phyloP scores from a whole-genome alignment of 2,888 invertebrate species.

The Plebejus anna region DNA sequence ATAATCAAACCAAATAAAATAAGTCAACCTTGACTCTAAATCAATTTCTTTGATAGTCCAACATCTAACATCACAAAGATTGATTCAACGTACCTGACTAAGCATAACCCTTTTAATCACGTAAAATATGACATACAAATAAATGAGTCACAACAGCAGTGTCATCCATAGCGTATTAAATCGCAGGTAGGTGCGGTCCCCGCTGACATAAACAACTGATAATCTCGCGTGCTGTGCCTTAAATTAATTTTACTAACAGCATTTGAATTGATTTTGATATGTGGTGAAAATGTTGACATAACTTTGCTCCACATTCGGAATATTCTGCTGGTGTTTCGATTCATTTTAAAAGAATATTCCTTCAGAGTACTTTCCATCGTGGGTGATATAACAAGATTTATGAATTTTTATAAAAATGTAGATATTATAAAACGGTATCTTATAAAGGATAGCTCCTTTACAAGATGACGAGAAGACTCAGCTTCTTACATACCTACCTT shows the following conservation, averaged over 20 bases:
- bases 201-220: constrained; percentile 33
- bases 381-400: no score
- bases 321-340: no score
- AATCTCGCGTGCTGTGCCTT: constrained; percentile 35
- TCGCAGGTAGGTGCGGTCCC: constrained; percentile 28
- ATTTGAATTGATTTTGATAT: constrained; percentile 34
- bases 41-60: not conserved
- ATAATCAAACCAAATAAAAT: no score
- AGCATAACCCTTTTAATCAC: constrained; percentile 39
- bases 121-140: constrained; percentile 43
- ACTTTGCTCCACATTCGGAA: not conserved
- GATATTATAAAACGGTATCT: no score
- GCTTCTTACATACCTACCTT: no score
- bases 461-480: no score
- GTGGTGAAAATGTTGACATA: not conserved
- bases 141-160: constrained; percentile 47
- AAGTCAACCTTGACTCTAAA: no score
- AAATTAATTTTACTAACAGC: constrained; percentile 36
- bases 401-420: no score
- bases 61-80: constrained; percentile 19
- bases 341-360: no score
- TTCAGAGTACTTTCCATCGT: not conserved
- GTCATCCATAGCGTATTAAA: constrained; percentile 46
- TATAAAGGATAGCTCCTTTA: no score
- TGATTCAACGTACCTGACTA: constrained; percentile 28